Base-by-base conservation (phyloP, 1,140 invertebrate genomes). In the Trichonephila clavipes region DNA sequence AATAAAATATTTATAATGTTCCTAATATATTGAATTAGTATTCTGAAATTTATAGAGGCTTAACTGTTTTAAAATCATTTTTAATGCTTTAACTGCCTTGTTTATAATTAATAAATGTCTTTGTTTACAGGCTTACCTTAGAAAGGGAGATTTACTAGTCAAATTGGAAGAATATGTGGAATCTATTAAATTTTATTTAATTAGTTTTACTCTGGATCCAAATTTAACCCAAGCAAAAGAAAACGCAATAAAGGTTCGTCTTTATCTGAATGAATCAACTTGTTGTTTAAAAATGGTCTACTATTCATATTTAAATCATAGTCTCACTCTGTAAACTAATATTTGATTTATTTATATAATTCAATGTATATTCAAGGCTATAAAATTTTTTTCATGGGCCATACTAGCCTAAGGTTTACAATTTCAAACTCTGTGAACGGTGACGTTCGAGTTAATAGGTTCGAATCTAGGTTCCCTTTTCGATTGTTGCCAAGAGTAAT, bases 91-190 rank as follows among this genome's bases (percentile, higher is more conserved):
- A 24, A 24, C 4, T 24, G n/a, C 19, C 10, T 1, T 28, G 0
- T 69, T 69, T 24, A 69, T 24, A 69, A 12, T 69, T 2, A 40
- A 40, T 40, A 40, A 40, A 69, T 69, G 16, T 7, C 59, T 62
- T 95, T 95, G 95, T 59, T 96, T 95, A 1, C 95, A 97, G 97
- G 97, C 97, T 44, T 97, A 97, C 95, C 97, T 97, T 95, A 95
- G 97, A 92, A 96, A 97, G 95, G 97, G 97, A 14, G 95, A 97
- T 95, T 97, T 97, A 6, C 95, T 97, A 44, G 96, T 96, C 90
- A 96, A 96, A 2, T 95, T 97, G 28, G 97, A 97, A 4, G 96
- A 96, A 40, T 96, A 97, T 95, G 97, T 97, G 95, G 97, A 98
- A 94, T 97, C 97, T 21, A 96, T 97, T 81, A 96, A 97, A 59